These are phyloP conservation scores for Pachycephus smyrnensis DNA, from an alignment of 2,888 invertebrate species.

Conservation along the genomic window DNA sequence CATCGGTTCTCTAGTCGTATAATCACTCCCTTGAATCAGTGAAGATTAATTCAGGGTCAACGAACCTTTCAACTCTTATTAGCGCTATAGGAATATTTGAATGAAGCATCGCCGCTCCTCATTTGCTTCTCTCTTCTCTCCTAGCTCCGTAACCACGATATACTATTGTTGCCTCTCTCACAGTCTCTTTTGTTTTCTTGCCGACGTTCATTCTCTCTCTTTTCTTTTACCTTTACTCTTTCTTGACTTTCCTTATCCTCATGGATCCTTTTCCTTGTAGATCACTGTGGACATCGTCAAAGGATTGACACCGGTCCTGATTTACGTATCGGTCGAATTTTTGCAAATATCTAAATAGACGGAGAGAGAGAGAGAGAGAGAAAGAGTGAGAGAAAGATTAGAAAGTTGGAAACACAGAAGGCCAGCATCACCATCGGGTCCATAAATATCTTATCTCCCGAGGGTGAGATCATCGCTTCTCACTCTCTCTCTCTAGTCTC, in stretches of 20 bases:
- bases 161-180: not conserved
- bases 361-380: conserved; percentile 20
- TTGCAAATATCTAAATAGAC: conserved; percentile 31
- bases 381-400: conserved; percentile 25
- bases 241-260: not conserved
- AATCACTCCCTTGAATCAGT: not conserved
- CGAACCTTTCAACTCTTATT: not conserved
- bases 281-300: not conserved
- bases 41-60: not conserved
- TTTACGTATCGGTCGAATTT: not conserved
- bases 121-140: not conserved
- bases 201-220: not conserved
- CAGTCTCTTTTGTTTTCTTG: not conserved
- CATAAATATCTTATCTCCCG: conserved; percentile 50
- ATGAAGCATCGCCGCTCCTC: not conserved
- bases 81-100: not conserved
- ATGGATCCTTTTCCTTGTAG: not conserved
- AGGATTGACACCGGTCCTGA: not conserved
- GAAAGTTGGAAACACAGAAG: conserved; percentile 16
- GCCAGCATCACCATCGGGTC: conserved; percentile 4
- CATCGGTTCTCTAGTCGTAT: not conserved
- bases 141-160: not conserved
- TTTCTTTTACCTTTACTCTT: not conserved
- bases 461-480: conserved; percentile 38
- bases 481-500: conserved; percentile 12